Evolutionary conservation across 2,113 vertebrate genomes (phyloP), one percentile per base, ranked within the genome.

Genomic region (Xiphophorus hellerii): DNA sequence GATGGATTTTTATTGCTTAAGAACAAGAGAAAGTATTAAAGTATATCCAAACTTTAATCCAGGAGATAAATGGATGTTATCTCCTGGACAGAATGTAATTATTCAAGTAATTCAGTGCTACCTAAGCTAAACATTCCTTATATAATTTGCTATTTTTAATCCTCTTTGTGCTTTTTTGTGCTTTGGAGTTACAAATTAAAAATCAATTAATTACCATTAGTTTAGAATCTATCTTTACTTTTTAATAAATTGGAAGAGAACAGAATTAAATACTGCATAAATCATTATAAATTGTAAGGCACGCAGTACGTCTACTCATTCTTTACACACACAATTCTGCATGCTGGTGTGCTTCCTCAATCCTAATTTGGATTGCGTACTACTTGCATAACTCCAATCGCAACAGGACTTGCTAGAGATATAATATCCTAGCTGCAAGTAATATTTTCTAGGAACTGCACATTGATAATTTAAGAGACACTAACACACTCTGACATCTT

Each of bases 401-500:
- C 28, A 75, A 33, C 35, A 63, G 25, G 30, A 66, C 66, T 37
- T 27, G 30, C 30, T 69, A 1, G 25, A 63, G 30, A 84, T 76
- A 63, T 60, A 77, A 69, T n/a, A 25, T 39, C 29, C 17, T 31
- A 29, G 31, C 58, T 69, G 54, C 22, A 74, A 61, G 30, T 11
- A 27, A 81, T 31, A n/a, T 51, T 72, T 60, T 44, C 42, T 8
- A 64, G 79, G 68, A 74, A 69, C 20, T 28, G 30, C 12, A 64
- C 76, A 58, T 82, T 67, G 17, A 65, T 71, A 48, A 81, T 76
- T 61, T 66, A 76, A 76, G 27, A 83, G 62, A 1, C 3, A 14
- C 37, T 73, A 79, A 82, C 70, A 71, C 74, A 78, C 29, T 62
- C 64, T 76, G 85, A 79, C 79, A 80, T 83, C 51, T 37, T 82